Evolutionary conservation across 2,888 invertebrate species (phyloP).

Genomic region (Calliopum simillimum): DNA sequence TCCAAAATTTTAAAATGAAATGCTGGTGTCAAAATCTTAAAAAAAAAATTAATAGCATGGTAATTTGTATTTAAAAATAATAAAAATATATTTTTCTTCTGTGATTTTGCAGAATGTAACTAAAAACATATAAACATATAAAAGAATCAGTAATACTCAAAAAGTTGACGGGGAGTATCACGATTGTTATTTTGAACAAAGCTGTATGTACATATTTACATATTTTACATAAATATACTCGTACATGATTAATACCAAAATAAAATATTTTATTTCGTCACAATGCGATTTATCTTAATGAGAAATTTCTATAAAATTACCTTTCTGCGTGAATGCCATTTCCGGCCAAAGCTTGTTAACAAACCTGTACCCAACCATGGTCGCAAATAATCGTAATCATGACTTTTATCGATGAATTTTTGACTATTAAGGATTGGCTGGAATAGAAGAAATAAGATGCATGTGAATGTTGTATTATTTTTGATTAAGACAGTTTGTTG

Average conservation of each 20-base stretch:
- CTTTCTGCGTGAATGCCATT: constrained; percentile 74
- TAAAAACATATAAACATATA: too few relatives aligned
- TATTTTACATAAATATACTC: too few relatives aligned
- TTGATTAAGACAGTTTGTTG: background rate
- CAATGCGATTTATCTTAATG: background rate
- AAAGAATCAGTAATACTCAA: too few relatives aligned
- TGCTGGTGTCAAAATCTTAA: constrained; percentile 73
- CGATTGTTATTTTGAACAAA: too few relatives aligned
- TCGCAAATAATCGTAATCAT: constrained; percentile 70
- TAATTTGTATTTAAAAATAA: too few relatives aligned
- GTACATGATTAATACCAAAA: too few relatives aligned
- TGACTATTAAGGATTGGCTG: constrained; percentile 71
- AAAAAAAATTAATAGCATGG: constrained; percentile 14
- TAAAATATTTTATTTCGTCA: too few relatives aligned
- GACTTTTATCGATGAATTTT: constrained; percentile 72
- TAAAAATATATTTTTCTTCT: too few relatives aligned
- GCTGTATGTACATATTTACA: too few relatives aligned
- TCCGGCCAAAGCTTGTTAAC: constrained; percentile 70
- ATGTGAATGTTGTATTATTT: background rate
- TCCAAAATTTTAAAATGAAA: constrained; percentile 79
- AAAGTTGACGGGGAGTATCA: too few relatives aligned
- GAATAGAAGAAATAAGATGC: constrained; percentile 22
- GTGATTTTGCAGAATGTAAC: too few relatives aligned
- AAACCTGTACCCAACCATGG: constrained; percentile 74
- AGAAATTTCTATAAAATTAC: constrained; percentile 49